phyloP scores from a whole-genome alignment of 2,113 vertebrate genomes.

The Micronisus gabar region DNA sequence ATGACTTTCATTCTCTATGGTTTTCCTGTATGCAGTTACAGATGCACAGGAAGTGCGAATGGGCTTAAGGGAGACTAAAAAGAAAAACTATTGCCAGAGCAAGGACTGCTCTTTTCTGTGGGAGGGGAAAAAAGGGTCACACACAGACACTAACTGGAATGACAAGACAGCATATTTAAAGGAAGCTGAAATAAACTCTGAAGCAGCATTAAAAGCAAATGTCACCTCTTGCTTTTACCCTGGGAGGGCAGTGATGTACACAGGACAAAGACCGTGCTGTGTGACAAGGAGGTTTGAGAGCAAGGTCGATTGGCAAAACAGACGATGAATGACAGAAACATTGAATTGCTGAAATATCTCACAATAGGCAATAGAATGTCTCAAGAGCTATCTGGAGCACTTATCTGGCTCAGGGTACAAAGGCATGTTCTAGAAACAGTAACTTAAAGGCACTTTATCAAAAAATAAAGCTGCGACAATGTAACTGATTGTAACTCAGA shows the following conservation, averaged over 20 bases:
- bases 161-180: background rate
- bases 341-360: background rate
- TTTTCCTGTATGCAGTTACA: background rate
- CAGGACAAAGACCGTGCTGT: background rate
- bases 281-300: background rate
- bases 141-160: background rate
- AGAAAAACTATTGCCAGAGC: background rate
- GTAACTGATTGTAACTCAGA: background rate
- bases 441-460: background rate
- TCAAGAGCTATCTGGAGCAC: background rate
- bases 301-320: background rate
- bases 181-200: background rate
- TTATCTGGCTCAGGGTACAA: background rate
- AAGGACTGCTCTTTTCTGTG: background rate
- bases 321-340: background rate
- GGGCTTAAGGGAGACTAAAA: background rate
- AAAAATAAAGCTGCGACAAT: background rate
- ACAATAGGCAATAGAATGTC: background rate
- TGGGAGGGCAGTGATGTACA: fast-evolving
- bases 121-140: background rate
- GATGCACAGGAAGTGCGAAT: fast-evolving
- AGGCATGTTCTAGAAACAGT: background rate
- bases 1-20: background rate
- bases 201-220: background rate
- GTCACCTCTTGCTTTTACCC: background rate